Base-by-base conservation (phyloP, 2,888 invertebrate species). In the Machimus atricapillus region DNA sequence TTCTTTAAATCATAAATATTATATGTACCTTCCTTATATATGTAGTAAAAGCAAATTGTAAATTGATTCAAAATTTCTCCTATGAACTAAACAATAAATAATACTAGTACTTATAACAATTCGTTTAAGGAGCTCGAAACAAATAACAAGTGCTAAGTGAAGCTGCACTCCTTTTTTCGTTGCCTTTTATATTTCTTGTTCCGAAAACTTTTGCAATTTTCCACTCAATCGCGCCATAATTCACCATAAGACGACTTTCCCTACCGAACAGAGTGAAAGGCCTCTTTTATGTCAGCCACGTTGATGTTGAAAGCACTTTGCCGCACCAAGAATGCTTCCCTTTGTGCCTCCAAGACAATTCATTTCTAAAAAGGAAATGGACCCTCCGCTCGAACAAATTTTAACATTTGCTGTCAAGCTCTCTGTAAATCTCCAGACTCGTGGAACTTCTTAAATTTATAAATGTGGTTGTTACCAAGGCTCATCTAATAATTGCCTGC, bases 351-450 rank as follows among this genome's bases (percentile, higher is more conserved):
- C 27, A 66, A 85, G 85, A 85, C 85, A 83, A 83, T 83, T 83
- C 85, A 74, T 74, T 85, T 85, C 34, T 85, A 43, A 43, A 86
- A 56, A 86, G 86, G 86, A 86, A 86, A 86, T 86, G 86, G 86
- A 56, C 56, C 52, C 52, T 46, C 43, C 85, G 46, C 77, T 86
- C 46, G 86, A 86, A 56, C 77, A 56, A 86, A 37, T 86, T 73
- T 46, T 37, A 56, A 77, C 86, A 77, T 76, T 56, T 52, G 16
- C 5, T 77, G 52, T 19, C 52, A 77, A 27, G 12, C 27, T 19
- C 66, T 66, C 23, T 66, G 66, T 66, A 9, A 23, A 23, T 66
- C 27, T 66, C 27, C 66, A 66, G 66, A 8, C 66, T 19, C 66
- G 19, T 66, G 27, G 14, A 66, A 27, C 27, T 27, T 66, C 23